A percentile compares a stretch with the other conserved stretches of the same genome.
These are phyloP conservation scores for Seriola quinqueradiata DNA, from an alignment of 2,113 vertebrate species.

Conservation along the genomic window DNA sequence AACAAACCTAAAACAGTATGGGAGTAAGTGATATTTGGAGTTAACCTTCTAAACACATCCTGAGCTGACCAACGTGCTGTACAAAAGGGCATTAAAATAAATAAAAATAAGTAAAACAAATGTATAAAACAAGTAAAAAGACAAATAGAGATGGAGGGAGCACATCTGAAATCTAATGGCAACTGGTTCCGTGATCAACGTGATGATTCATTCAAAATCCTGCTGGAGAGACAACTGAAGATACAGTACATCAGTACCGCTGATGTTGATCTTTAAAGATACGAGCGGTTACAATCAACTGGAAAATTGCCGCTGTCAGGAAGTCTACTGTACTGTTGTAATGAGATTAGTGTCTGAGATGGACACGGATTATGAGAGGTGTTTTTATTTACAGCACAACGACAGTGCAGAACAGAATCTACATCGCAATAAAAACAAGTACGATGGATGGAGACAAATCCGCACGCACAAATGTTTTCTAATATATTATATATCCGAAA, in stretches of 20 bases:
- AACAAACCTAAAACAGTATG: too few species aligned
- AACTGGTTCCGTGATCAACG: too few species aligned
- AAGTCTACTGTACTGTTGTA: background rate
- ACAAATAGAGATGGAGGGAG: too few species aligned
- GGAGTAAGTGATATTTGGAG: too few species aligned
- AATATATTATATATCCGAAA: background rate
- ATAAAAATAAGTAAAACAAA: too few species aligned
- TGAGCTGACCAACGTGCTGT: too few species aligned
- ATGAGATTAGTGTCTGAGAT: background rate
- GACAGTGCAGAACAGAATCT: slow-evolving; percentile 1
- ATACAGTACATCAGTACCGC: background rate
- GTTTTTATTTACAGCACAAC: slow-evolving; percentile 22
- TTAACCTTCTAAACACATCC: too few species aligned
- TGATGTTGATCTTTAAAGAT: background rate
- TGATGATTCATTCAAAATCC: background rate
- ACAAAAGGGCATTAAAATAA: too few species aligned
- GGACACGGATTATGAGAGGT: background rate
- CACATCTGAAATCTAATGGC: too few species aligned
- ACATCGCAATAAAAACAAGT: slow-evolving; percentile 1
- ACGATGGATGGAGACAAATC: background rate
- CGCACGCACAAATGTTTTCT: slow-evolving; percentile 14
- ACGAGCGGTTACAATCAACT: background rate
- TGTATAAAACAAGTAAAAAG: too few species aligned
- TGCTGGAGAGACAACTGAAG: background rate
- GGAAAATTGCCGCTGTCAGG: background rate